These are phyloP conservation scores for Hemibagrus guttatus DNA, from an alignment of 2,797 vertebrate species.

Conservation along the genomic window DNA sequence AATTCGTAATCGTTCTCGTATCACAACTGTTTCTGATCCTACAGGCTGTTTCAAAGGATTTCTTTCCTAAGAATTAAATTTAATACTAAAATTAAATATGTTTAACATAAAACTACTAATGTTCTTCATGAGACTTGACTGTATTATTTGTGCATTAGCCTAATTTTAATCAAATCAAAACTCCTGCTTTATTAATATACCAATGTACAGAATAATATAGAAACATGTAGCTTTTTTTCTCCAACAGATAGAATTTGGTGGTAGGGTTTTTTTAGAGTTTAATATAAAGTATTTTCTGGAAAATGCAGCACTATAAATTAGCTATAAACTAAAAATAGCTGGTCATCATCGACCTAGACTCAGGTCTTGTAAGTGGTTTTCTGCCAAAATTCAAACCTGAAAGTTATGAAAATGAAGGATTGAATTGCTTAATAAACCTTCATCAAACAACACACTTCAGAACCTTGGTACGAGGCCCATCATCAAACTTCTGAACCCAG, in stretches of 20 bases:
- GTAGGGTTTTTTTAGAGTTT: not conserved
- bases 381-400: not conserved
- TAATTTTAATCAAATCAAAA: not conserved
- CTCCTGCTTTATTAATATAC: not conserved
- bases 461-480: conserved; percentile 19
- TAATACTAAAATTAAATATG: not conserved
- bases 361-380: not conserved
- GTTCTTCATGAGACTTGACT: not conserved
- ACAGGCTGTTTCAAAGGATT: too few relatives aligned
- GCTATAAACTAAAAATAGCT: not conserved
- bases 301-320: conserved; percentile 1
- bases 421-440: conserved; percentile 3
- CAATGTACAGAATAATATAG: too few relatives aligned
- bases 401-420: not conserved
- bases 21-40: conserved; percentile 32
- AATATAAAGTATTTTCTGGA: not conserved
- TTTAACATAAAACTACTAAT: not conserved
- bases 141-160: not conserved
- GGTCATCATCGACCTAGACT: not conserved
- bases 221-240: not conserved
- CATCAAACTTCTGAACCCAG: conserved; percentile 20
- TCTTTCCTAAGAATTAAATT: conserved; percentile 1
- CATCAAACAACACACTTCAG: not conserved
- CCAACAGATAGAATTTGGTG: not conserved
- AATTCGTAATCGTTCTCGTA: conserved; percentile 44